phyloP scores from a whole-genome alignment of 2,888 invertebrate genomes.

The Linnaemya vulpina region DNA sequence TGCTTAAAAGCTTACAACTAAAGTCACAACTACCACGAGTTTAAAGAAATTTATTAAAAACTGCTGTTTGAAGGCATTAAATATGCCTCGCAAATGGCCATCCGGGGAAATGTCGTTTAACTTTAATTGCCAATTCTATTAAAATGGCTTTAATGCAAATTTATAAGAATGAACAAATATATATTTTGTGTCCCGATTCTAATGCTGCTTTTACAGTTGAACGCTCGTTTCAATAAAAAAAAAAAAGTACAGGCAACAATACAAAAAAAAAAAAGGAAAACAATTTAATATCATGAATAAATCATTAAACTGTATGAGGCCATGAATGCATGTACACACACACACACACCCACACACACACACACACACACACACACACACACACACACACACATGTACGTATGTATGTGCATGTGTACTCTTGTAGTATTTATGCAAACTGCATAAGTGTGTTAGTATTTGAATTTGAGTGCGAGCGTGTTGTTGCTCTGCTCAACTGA shows the following conservation, averaged over 20 bases:
- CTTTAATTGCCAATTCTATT: background rate
- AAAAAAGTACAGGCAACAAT: slow-evolving; percentile 1
- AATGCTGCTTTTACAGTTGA: background rate
- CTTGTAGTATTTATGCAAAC: background rate
- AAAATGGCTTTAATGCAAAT: slow-evolving; percentile 27
- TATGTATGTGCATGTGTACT: background rate
- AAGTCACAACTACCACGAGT: no score
- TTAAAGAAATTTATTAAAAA: no score
- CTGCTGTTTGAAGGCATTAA: background rate
- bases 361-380: no score
- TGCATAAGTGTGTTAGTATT: slow-evolving; percentile 2
- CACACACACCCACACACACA: no score
- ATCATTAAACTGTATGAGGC: slow-evolving; percentile 52
- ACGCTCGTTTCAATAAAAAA: slow-evolving; percentile 26
- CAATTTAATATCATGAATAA: slow-evolving; percentile 68
- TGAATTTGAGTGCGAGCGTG: background rate
- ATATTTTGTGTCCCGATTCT: background rate
- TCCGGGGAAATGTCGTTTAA: slow-evolving; percentile 16
- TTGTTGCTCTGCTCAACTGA: background rate
- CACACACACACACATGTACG: no score
- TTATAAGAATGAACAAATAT: background rate
- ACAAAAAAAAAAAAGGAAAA: slow-evolving; percentile 43
- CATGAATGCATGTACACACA: background rate
- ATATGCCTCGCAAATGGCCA: slow-evolving; percentile 4
- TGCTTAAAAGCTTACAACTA: no score